Base-by-base conservation (phyloP, 1,140 invertebrate genomes). In the Polypedilum vanderplanki region DNA sequence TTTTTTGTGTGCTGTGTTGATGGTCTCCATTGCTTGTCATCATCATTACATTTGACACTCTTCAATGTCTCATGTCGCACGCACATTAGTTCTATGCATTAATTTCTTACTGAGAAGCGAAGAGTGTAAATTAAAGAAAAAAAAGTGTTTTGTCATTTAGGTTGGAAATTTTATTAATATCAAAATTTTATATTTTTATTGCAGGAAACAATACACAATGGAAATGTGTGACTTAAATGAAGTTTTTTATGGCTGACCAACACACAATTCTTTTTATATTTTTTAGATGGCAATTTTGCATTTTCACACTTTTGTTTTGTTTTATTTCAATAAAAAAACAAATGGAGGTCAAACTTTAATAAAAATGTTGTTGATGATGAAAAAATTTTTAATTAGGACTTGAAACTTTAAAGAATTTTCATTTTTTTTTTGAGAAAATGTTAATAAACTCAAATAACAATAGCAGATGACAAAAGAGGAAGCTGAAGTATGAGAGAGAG, bases 91-190 rank as follows among this genome's bases (percentile, higher is more conserved):
- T 22, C 15, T 9, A 18, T 70, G 18, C 17, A 70, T 9, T 18
- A 18, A 20, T 18, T 70, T 70, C 17, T 20, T 8, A 9, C 10
- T 22, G 65, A 18, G 17, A n/a, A 18, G 18, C 65, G 4, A 9
- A 10, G n/a, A 70, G 46, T 57, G 46, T 57, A 57, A n/a, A 57
- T 57, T 33, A 33, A 57, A 57, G 4, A n/a, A 70, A 70, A 70
- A 70, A 70, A 70, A 70, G 15, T 70, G 65, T 70, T 70, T 70
- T 70, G 65, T 70, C 65, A 70, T 70, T 70, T 70, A 18, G 9
- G 12, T 57, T 15, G 0, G 46, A n/a, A n/a, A 57, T 15, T 33
- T 33, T 33, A 33, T 33, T 33, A 57, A 57, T 57, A 57, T 57
- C n/a, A 15, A 57, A 57, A n/a, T n/a, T 57, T 57, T 57, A 15